Base-by-base conservation (phyloP, 2,113 vertebrate genomes). In the Furnarius figulus region DNA sequence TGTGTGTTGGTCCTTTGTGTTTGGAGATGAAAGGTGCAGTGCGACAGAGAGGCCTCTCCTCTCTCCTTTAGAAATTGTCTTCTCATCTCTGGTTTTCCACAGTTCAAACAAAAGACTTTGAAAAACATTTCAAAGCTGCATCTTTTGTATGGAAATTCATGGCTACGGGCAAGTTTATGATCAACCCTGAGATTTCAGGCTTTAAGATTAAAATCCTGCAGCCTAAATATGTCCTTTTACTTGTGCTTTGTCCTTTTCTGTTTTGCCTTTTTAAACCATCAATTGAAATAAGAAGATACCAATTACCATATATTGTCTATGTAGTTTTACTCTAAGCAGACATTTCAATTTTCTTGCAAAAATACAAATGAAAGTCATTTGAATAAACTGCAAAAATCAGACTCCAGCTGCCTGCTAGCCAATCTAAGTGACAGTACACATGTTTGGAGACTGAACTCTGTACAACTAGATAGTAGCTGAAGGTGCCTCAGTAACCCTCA, bases 81-180 rank as follows among this genome's bases (percentile, higher is more conserved):
- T 66, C 92, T 97, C 77, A 44, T 71, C 66, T 89, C 74, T 77
- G 39, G 9, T 31, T 89, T 80, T 91, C 35, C 39, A 71, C 30
- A 33, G 65, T 63, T 95, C 89, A 94, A 91, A 94, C 0, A 0
- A 42, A 78, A 93, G 65, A 12, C 61, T 92, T 91, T 82, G 61
- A 93, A 89, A 80, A 78, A 50, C 4, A 59, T 91, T 95, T 87
- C 67, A 87, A 95, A 91, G 92, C 52, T 91, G 47, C 61, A 50
- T 58, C 59, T 87, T 87, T 68, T 84, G 35, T 84, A 85, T 95
- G 89, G 81, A 95, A 94, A 96, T 93, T 63, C 23, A 53, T 5
- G 47, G 56, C 91, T 93, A 33, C 22, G 17, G 63, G 91, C 65
- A 77, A 50, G n/a, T 25, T 77, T 27, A 16, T 16, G 10, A 62